Conservation (phyloP, 2,888 invertebrate genomes). For the Rhimphoctona megacephalus region DNA sequence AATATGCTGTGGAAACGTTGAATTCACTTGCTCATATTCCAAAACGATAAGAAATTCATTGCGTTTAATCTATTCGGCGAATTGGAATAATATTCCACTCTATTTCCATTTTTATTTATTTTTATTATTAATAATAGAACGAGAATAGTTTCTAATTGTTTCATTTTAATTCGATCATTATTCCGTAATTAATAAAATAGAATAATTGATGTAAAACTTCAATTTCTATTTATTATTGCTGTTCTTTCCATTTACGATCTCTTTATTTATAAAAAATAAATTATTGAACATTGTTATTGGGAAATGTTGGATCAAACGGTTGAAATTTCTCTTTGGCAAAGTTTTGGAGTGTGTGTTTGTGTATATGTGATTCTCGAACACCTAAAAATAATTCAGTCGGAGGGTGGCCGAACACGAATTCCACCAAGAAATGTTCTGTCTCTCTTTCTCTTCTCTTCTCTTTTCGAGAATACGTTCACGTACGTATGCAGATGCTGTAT, state of each 20-base stretch:
- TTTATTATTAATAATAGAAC: neutral
- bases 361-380: conserved; percentile 26
- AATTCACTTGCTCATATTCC: neutral
- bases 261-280: neutral
- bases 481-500: conserved; percentile 30
- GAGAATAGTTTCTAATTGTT: neutral
- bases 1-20: neutral
- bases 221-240: neutral
- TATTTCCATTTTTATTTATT: neutral
- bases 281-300: neutral
- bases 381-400: conserved; percentile 56
- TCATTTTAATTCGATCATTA: neutral
- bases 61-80: neutral
- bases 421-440: conserved; percentile 10
- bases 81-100: no score
- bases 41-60: neutral
- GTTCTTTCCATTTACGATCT: neutral
- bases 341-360: neutral
- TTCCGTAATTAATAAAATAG: neutral
- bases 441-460: conserved; percentile 19
- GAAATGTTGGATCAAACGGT: conserved; percentile 23
- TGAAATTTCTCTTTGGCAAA: conserved; percentile 30
- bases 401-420: conserved; percentile 43
- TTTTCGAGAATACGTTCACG: conserved; percentile 12
- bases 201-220: neutral